These are phyloP conservation scores for Anniella stebbinsi DNA, from an alignment of 2,797 vertebrate species.

Conservation along the genomic window DNA sequence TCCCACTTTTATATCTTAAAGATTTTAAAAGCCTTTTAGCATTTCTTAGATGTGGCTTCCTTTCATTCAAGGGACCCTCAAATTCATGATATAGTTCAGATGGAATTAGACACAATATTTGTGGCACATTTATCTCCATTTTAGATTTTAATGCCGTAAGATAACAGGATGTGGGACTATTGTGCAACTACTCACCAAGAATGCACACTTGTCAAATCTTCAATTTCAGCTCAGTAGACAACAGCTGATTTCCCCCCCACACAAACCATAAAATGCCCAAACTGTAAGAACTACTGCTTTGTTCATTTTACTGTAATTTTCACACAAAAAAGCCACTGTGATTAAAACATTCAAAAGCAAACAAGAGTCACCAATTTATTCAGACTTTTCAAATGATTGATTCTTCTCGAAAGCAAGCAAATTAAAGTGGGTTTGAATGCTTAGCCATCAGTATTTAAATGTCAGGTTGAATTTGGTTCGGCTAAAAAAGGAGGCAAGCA, in stretches of 20 bases:
- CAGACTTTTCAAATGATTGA: neutral
- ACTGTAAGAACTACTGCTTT: neutral
- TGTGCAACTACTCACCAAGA: neutral
- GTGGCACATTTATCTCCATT: conserved; percentile 7
- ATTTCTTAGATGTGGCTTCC: neutral
- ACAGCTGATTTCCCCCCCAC: neutral
- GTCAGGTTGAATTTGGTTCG: neutral
- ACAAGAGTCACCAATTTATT: neutral
- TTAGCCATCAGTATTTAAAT: conserved; percentile 19
- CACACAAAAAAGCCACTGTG: conserved; percentile 12
- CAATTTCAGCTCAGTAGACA: conserved; percentile 11
- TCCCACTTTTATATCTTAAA: neutral
- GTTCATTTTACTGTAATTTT: neutral
- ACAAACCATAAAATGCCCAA: conserved; percentile 1
- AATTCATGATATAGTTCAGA: neutral
- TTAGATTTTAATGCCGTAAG: conserved; percentile 14
- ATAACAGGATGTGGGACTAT: conserved; percentile 24
- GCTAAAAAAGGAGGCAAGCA: neutral
- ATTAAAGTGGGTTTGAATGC: conserved; percentile 1
- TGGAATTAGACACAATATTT: conserved; percentile 31
- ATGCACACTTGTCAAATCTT: conserved; percentile 26
- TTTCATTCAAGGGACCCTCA: neutral
- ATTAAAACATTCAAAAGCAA: conserved; percentile 9
- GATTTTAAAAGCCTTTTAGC: neutral
- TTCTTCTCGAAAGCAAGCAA: conserved; percentile 14